These are phyloP conservation scores for Abramis brama DNA, from an alignment of 2,113 vertebrate genomes.

Conservation along the genomic window DNA sequence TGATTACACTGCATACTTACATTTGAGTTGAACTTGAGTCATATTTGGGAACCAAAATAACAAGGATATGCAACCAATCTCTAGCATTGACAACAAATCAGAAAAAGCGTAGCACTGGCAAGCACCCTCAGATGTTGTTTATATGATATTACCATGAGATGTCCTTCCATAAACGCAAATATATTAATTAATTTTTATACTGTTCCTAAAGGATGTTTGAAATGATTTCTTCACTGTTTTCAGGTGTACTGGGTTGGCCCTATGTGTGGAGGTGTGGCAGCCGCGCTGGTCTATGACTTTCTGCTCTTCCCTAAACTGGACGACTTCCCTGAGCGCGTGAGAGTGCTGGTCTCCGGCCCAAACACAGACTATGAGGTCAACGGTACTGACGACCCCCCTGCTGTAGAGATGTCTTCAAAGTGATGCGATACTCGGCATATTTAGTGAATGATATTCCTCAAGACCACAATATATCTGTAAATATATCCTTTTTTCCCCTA, in stretches of 20 bases:
- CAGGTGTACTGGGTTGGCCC: constrained; percentile 85
- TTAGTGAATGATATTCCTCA: constrained; percentile 45
- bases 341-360: constrained; percentile 90
- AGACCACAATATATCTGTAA: constrained; percentile 64
- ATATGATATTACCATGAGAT: background rate
- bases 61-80: background rate
- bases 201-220: background rate
- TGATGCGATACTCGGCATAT: constrained; percentile 46
- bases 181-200: background rate
- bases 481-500: constrained; percentile 14
- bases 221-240: background rate
- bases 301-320: constrained; percentile 86
- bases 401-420: constrained; percentile 77
- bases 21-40: background rate
- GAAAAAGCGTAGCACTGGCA: background rate
- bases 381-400: constrained; percentile 65
- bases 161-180: background rate
- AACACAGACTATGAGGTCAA: constrained; percentile 82
- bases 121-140: background rate
- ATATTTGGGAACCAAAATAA: background rate
- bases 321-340: constrained; percentile 86
- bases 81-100: background rate
- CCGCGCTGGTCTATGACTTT: constrained; percentile 90
- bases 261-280: constrained; percentile 76
- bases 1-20: background rate